Conservation (phyloP, 2,888 invertebrate species). For the Nymphalis c-album region DNA sequence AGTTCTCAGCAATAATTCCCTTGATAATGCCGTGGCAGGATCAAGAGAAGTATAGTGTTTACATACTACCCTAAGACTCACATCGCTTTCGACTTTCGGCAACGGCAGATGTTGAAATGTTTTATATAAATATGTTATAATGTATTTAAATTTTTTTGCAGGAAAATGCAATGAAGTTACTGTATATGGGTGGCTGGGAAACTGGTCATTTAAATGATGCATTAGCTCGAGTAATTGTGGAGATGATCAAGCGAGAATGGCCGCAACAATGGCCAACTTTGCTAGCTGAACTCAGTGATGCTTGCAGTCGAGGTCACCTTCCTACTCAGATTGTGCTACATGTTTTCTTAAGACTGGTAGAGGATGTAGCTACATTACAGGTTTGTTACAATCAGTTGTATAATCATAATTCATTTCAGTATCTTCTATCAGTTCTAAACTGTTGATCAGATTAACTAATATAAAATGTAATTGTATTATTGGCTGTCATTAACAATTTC, state of each 20-base stretch:
- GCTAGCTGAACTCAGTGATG: constrained; percentile 89
- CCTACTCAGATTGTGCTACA: constrained; percentile 95
- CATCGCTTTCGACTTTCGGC: too few species aligned
- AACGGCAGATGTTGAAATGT: too few species aligned
- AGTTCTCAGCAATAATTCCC: too few species aligned
- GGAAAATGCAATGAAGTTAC: constrained; percentile 93
- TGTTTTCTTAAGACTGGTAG: constrained; percentile 93
- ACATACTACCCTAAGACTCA: too few species aligned
- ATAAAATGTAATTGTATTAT: too few species aligned
- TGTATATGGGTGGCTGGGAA: constrained; percentile 88
- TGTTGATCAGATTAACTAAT: too few species aligned
- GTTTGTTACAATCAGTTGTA: constrained; percentile 56
- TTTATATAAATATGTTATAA: too few species aligned
- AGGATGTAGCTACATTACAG: constrained; percentile 95
- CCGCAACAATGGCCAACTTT: constrained; percentile 97
- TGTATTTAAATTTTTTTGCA: constrained; percentile 46
- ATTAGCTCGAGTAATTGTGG: constrained; percentile 94
- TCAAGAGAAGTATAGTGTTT: too few species aligned
- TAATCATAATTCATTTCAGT: not conserved
- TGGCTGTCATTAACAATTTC: too few species aligned
- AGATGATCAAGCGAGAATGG: constrained; percentile 98
- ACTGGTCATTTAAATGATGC: constrained; percentile 92
- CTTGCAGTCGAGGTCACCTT: constrained; percentile 90
- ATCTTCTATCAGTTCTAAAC: not conserved
- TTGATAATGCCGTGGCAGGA: too few species aligned